These are phyloP conservation scores for Elmis aenea DNA, from an alignment of 2,888 invertebrate species.

Conservation along the genomic window DNA sequence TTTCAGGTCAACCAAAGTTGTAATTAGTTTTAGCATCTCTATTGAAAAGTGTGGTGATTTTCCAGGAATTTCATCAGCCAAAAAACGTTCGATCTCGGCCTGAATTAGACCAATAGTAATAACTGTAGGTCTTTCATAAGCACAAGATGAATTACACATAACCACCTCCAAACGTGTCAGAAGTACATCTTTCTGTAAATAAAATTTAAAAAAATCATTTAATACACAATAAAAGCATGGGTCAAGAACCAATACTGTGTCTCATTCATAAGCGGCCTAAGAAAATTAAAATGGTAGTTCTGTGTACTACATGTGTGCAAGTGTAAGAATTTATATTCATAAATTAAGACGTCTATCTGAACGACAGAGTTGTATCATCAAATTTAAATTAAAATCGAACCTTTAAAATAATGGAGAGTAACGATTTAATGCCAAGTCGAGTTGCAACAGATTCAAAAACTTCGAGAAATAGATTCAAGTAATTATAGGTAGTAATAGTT, in stretches of 20 bases:
- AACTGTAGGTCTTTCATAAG: slow-evolving; percentile 67
- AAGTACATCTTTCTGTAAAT: slow-evolving; percentile 55
- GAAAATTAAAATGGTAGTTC: no score
- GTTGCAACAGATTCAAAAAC: slow-evolving; percentile 56
- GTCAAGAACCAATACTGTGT: no score
- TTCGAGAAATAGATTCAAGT: slow-evolving; percentile 61
- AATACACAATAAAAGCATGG: no score
- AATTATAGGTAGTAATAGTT: slow-evolving; percentile 61
- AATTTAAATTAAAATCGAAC: no score
- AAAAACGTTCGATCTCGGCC: slow-evolving; percentile 57
- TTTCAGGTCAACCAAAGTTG: slow-evolving; percentile 68
- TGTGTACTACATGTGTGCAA: no score
- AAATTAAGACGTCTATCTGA: no score
- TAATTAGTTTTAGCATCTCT: slow-evolving; percentile 59
- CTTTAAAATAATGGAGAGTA: slow-evolving; percentile 52
- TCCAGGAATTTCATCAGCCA: slow-evolving; percentile 27
- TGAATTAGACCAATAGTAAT: slow-evolving; percentile 74
- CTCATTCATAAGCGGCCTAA: no score
- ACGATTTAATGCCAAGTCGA: slow-evolving; percentile 50
- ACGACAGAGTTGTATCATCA: no score
- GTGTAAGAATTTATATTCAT: no score
- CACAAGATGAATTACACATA: slow-evolving; percentile 69
- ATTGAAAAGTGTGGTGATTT: slow-evolving; percentile 33
- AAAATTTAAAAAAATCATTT: no score
- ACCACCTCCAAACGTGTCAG: slow-evolving; percentile 69